Evolutionary conservation across 2,888 invertebrate genomes (phyloP), one percentile per base, ranked within the genome.

Genomic region (Ormyrus labotus): DNA sequence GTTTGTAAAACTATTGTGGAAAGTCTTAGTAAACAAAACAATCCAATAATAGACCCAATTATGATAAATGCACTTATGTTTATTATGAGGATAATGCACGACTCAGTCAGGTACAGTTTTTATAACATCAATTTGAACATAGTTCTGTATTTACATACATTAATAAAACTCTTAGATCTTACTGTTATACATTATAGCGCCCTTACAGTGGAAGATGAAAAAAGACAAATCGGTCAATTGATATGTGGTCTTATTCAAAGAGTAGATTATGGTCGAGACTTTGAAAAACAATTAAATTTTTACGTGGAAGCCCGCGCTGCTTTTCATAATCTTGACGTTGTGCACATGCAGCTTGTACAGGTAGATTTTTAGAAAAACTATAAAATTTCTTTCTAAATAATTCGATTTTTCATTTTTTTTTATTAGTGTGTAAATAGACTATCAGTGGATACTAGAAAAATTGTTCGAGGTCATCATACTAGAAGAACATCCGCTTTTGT

Each of bases 251-350:
- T 97, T 82, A 94, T 98, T 19, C 93, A 94, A 85, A 94, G 94
- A 80, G 96, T 99, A 6, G 93, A 95, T 83, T 97, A 96, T 89
- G 96, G 96, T 8, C 92, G 94, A 11, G 97, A 98, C 91, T 95
- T 97, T 88, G 98, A 99, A 88, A 96, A 96, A 86, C 97, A 98
- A 89, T 92, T 99, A 9, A 95, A 95, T 88, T 99, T 98, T 92
- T 98, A 97, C 90, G 98, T 97, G 0, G 98, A 98, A 89, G 96
- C 97, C 11, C 93, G 99, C 84, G 95, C 96, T 6, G 94, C 96
- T 0, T 98, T 99, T 91, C 95, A 96, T 70, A 98, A 98, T 92
- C 92, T 99, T 58, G 98, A 99, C 90, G 92, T 94, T 2, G 97
- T 98, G 13, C 94, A 98, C 63, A 93, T 95, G 57, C 95, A 96